phyloP scores from a whole-genome alignment of 2,888 invertebrate species.

The Toxonevra muliebris region DNA sequence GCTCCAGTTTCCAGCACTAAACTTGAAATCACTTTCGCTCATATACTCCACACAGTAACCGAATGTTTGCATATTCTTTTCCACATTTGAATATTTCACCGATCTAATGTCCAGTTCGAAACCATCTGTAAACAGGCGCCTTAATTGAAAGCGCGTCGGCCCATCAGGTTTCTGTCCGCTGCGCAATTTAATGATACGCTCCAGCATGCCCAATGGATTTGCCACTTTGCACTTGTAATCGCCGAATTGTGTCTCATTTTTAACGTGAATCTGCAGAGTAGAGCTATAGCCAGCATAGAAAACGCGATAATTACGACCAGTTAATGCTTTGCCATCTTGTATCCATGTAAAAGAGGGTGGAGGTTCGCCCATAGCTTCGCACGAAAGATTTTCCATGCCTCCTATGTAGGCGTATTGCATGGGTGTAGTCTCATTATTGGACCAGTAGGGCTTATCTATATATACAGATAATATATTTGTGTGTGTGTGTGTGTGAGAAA shows the following conservation, averaged over 20 bases:
- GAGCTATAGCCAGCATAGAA: slow-evolving; percentile 61
- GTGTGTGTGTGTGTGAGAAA: background rate
- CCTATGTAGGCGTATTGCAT: slow-evolving; percentile 64
- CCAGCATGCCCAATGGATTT: slow-evolving; percentile 68
- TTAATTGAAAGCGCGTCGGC: slow-evolving; percentile 63
- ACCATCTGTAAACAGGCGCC: slow-evolving; percentile 59
- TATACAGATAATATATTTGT: background rate
- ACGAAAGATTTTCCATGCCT: slow-evolving; percentile 71
- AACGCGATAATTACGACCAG: slow-evolving; percentile 58
- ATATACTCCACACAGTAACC: slow-evolving; percentile 63
- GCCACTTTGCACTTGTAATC: slow-evolving; percentile 69
- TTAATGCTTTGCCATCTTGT: slow-evolving; percentile 58
- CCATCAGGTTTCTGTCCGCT: slow-evolving; percentile 68
- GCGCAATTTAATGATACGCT: slow-evolving; percentile 66
- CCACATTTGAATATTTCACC: slow-evolving; percentile 53
- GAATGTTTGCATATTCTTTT: slow-evolving; percentile 61
- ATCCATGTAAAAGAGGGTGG: slow-evolving; percentile 68
- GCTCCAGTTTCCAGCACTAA: slow-evolving; percentile 62
- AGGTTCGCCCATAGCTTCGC: slow-evolving; percentile 69
- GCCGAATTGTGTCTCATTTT: slow-evolving; percentile 63
- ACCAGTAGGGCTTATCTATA: slow-evolving; percentile 62
- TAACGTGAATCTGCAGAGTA: slow-evolving; percentile 58
- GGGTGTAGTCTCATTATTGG: slow-evolving; percentile 54
- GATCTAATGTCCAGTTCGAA: slow-evolving; percentile 64
- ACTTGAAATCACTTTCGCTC: slow-evolving; percentile 59